Conservation (phyloP, 2,888 invertebrate species). For the Tetanocera ferruginea region DNA sequence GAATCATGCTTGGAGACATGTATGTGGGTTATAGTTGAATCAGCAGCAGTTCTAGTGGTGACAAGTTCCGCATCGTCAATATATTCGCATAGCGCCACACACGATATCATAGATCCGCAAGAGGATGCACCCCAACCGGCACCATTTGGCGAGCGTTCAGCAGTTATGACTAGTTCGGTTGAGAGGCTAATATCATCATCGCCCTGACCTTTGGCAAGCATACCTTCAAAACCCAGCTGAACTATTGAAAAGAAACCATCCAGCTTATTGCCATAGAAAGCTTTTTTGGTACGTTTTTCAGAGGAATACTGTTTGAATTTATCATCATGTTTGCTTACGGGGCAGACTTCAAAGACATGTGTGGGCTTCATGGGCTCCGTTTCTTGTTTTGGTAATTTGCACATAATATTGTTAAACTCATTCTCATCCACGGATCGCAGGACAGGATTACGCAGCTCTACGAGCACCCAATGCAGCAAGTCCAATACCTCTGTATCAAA, state of each 20-base stretch:
- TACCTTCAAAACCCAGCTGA: conserved; percentile 81
- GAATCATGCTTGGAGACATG: conserved; percentile 73
- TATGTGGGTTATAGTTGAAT: conserved; percentile 32
- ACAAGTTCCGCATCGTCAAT: conserved; percentile 79
- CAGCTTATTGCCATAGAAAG: conserved; percentile 85
- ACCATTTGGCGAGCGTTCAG: conserved; percentile 81
- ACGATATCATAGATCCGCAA: conserved; percentile 82
- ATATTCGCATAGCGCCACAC: conserved; percentile 85
- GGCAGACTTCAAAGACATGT: conserved; percentile 78
- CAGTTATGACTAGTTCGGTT: conserved; percentile 79
- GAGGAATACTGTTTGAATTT: conserved; percentile 72
- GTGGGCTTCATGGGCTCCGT: conserved; percentile 73
- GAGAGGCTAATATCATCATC: conserved; percentile 79
- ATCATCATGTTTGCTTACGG: conserved; percentile 72
- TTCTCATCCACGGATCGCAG: conserved; percentile 73
- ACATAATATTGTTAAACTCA: conserved; percentile 68
- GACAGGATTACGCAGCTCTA: conserved; percentile 75
- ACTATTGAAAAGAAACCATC: conserved; percentile 87
- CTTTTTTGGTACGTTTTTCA: conserved; percentile 74
- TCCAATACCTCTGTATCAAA: conserved; percentile 73
- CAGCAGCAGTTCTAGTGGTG: conserved; percentile 68
- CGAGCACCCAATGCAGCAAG: conserved; percentile 77
- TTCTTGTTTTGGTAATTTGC: conserved; percentile 56
- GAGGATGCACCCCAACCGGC: conserved; percentile 82
- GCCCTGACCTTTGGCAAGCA: conserved; percentile 69